These are phyloP conservation scores for Anableps anableps DNA, from an alignment of 2,797 vertebrate genomes.

Conservation along the genomic window DNA sequence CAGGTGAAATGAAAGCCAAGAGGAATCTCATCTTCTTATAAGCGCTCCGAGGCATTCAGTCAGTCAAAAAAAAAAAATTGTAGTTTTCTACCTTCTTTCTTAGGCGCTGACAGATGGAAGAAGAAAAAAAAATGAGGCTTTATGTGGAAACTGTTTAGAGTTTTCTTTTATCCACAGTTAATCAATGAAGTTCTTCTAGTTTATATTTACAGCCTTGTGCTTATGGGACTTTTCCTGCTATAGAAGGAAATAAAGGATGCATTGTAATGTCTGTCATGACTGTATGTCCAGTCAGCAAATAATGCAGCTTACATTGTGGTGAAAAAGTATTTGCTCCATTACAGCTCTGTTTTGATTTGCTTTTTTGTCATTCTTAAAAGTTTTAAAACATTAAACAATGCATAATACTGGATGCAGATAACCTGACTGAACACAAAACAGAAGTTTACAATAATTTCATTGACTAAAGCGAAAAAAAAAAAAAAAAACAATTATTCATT, in stretches of 20 bases:
- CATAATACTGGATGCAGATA: neutral
- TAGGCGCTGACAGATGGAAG: constrained; percentile 56
- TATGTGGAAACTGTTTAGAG: constrained; percentile 68
- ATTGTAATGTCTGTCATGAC: constrained; percentile 16
- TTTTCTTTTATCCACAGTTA: constrained; percentile 73
- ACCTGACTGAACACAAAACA: neutral
- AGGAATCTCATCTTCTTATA: constrained; percentile 84
- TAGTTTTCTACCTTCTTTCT: constrained; percentile 55
- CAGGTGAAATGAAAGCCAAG: constrained; percentile 81
- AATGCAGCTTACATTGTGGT: no score
- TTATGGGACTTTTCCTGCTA: constrained; percentile 34
- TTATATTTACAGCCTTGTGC: constrained; percentile 37
- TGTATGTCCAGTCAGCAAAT: neutral
- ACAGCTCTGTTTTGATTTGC: neutral
- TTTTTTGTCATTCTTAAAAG: neutral
- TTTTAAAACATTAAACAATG: neutral
- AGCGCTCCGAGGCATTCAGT: constrained; percentile 77
- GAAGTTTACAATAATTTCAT: constrained; percentile 7
- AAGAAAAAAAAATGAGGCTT: constrained; percentile 40
- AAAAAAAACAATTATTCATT: neutral
- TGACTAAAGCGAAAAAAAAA: neutral
- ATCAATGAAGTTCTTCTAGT: constrained; percentile 61
- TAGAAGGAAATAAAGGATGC: constrained; percentile 14
- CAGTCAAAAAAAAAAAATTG: constrained; percentile 67
- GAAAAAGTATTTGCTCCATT: neutral